phyloP scores from a whole-genome alignment of 2,888 invertebrate genomes.

The Rotaria macrura region DNA sequence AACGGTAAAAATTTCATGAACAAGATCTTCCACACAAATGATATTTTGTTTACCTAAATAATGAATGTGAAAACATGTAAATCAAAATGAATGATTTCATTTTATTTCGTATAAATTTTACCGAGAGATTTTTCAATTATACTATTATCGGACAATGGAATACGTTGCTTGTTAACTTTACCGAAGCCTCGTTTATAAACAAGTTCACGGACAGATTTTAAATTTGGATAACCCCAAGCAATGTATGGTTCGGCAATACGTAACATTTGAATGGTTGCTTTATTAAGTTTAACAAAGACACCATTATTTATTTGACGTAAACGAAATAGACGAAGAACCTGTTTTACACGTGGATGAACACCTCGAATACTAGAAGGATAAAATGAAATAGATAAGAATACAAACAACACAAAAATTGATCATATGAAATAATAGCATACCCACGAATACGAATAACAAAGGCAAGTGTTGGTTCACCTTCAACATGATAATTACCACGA shows the following conservation, averaged over 20 bases:
- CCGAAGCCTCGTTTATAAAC: conserved; percentile 97
- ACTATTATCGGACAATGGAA: conserved; percentile 83
- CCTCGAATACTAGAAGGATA: conserved; percentile 57
- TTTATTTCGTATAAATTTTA: conserved; percentile 42
- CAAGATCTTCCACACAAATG: conserved; percentile 94
- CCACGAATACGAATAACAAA: conserved; percentile 94
- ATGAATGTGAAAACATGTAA: background rate
- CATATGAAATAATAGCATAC: no score
- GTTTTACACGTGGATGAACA: conserved; percentile 63
- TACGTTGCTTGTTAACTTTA: conserved; percentile 75
- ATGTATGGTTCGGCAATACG: conserved; percentile 95
- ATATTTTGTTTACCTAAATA: conserved; percentile 61
- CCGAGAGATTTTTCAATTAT: conserved; percentile 80
- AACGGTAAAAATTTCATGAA: conserved; percentile 84
- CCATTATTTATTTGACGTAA: conserved; percentile 98
- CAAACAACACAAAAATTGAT: no score
- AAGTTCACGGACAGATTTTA: conserved; percentile 86
- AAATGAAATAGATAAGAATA: background rate
- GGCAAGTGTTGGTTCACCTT: conserved; percentile 88
- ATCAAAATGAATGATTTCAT: no score
- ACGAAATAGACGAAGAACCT: conserved; percentile 89
- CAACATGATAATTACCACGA: conserved; percentile 88
- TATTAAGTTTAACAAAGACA: conserved; percentile 89
- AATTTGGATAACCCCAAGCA: conserved; percentile 94
- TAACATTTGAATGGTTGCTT: conserved; percentile 93